These are phyloP conservation scores for Drosophila virilis DNA, from an alignment of 1,140 invertebrate species.

Conservation along the genomic window DNA sequence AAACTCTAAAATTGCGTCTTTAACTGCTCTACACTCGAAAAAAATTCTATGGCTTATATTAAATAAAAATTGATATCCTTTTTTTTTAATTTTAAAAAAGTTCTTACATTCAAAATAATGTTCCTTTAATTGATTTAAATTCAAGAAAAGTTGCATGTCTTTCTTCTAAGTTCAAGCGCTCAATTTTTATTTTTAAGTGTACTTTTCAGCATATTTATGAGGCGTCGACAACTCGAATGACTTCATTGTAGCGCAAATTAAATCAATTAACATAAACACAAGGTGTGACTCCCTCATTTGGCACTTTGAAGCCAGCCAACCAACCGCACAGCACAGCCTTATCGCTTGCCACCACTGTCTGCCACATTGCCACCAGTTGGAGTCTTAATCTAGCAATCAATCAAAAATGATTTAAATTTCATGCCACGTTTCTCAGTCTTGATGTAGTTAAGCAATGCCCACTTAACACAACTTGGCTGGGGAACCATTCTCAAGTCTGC, in stretches of 20 bases:
- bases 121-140: too few relatives aligned
- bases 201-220: conserved; percentile 68
- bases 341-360: conserved; percentile 42
- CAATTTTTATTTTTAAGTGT: too few relatives aligned
- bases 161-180: not conserved
- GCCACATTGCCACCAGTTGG: conserved; percentile 27
- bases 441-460: conserved; percentile 1
- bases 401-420: conserved; percentile 83
- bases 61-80: too few relatives aligned
- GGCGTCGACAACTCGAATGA: conserved; percentile 60
- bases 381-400: conserved; percentile 76
- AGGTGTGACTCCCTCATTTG: conserved; percentile 50
- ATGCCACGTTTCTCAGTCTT: conserved; percentile 56
- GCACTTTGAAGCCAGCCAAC: not conserved
- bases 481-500: not conserved
- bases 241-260: conserved; percentile 79
- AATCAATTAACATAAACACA: conserved; percentile 76
- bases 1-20: not conserved
- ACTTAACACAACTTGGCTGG: not conserved
- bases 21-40: conserved; percentile 10
- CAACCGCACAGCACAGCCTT: conserved; percentile 22
- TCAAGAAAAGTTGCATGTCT: too few relatives aligned
- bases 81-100: too few relatives aligned
- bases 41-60: too few relatives aligned
- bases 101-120: too few relatives aligned